Evolutionary conservation across 2,888 invertebrate genomes (phyloP).

Genomic region (Apoderus coryli): DNA sequence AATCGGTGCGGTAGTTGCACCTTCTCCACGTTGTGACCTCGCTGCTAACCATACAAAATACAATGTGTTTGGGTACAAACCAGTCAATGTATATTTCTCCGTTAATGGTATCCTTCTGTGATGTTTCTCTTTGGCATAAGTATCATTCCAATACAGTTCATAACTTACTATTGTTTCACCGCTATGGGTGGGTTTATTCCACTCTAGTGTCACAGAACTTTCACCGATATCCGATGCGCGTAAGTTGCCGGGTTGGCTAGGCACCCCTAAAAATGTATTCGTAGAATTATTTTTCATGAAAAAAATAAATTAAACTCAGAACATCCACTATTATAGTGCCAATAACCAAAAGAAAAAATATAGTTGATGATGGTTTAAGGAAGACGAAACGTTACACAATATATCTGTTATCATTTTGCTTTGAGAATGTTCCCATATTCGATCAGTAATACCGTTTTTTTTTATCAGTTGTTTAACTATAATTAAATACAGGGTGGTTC

Average conservation of each 20-base stretch:
- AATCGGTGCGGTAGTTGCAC: constrained; percentile 87
- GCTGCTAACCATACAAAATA: constrained; percentile 97
- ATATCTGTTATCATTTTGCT: too few relatives aligned
- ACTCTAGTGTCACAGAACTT: constrained; percentile 78
- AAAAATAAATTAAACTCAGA: too few relatives aligned
- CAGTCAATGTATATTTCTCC: constrained; percentile 75
- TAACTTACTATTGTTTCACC: constrained; percentile 90
- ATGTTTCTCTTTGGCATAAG: constrained; percentile 80
- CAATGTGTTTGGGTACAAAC: constrained; percentile 87
- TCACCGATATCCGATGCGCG: constrained; percentile 78
- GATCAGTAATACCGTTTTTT: too few relatives aligned
- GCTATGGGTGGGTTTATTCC: constrained; percentile 84
- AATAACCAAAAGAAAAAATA: too few relatives aligned
- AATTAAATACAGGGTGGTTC: too few relatives aligned
- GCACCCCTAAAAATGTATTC: constrained; percentile 56
- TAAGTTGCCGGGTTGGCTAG: constrained; percentile 87
- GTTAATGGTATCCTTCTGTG: constrained; percentile 70
- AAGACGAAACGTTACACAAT: too few relatives aligned
- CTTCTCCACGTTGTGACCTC: constrained; percentile 83
- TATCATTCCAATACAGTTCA: constrained; percentile 95
- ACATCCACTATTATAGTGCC: too few relatives aligned
- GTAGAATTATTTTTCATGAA: too few relatives aligned
- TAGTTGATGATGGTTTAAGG: too few relatives aligned
- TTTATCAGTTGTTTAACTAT: too few relatives aligned
- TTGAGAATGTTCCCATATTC: too few relatives aligned